Evolutionary conservation across 2,113 vertebrate species (phyloP).

Genomic region (Gopherus flavomarginatus): DNA sequence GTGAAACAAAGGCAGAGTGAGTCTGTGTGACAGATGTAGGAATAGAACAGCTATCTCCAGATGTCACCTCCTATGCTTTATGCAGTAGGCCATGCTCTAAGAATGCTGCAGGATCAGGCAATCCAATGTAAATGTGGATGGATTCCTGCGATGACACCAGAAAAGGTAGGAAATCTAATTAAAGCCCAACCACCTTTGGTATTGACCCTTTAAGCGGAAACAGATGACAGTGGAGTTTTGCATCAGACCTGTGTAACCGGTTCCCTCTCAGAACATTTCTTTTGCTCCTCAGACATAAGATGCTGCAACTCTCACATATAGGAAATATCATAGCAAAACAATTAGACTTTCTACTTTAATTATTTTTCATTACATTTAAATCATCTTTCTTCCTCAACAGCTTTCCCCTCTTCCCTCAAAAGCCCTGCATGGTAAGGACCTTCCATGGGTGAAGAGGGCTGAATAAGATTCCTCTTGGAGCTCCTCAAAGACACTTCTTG

Average conservation of each 20-base stretch:
- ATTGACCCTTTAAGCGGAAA: not conserved
- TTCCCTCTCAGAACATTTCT: not conserved
- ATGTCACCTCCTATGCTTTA: not conserved
- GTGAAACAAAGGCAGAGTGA: not conserved
- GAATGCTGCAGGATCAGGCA: not conserved
- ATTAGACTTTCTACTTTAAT: not conserved
- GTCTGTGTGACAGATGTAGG: not conserved
- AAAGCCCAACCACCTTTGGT: not conserved
- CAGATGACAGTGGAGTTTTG: not conserved
- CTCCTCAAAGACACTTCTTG: not conserved
- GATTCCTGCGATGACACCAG: fast-evolving
- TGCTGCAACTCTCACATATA: not conserved
- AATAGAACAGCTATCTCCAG: not conserved
- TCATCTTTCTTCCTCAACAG: not conserved
- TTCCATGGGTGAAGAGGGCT: fast-evolving
- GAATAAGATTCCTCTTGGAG: not conserved
- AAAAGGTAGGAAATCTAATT: not conserved
- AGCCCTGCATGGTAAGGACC: not conserved
- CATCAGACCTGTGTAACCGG: not conserved
- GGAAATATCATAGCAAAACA: not conserved
- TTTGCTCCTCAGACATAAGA: not conserved
- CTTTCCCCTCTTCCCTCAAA: not conserved
- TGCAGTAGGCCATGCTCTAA: not conserved
- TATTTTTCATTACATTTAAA: not conserved
- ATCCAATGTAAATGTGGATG: not conserved